These are phyloP conservation scores for Torymus tubicola DNA, from an alignment of 2,888 invertebrate species.

Conservation along the genomic window DNA sequence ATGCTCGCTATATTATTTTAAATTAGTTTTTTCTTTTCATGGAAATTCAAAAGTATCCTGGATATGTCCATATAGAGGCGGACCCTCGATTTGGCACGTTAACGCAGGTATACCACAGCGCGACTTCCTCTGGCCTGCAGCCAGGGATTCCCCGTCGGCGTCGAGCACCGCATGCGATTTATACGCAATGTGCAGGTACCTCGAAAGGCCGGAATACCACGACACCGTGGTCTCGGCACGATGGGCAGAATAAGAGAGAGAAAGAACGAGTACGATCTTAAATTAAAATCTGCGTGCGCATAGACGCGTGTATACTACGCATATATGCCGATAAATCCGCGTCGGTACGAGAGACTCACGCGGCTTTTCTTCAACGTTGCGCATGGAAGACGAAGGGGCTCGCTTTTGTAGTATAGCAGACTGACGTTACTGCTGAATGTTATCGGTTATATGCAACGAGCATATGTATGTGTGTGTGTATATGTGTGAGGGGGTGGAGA, in stretches of 20 bases:
- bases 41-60: too few species aligned
- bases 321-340: constrained; percentile 35
- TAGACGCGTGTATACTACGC: neutral
- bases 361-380: constrained; percentile 1
- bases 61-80: neutral
- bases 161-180: constrained; percentile 2
- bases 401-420: too few species aligned
- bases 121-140: neutral
- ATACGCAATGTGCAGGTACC: neutral
- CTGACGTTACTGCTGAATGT: too few species aligned
- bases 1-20: too few species aligned
- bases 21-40: too few species aligned
- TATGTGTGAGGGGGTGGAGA: too few species aligned
- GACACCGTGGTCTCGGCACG: too few species aligned
- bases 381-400: too few species aligned
- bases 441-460: too few species aligned
- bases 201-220: constrained; percentile 10
- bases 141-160: too few species aligned
- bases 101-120: constrained; percentile 11
- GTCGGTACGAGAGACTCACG: neutral
- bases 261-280: constrained; percentile 20
- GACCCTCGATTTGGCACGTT: constrained; percentile 44
- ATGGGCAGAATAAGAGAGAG: too few species aligned
- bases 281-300: constrained; percentile 41
- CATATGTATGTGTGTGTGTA: too few species aligned